Base-by-base conservation (phyloP, 2,797 vertebrate species). In the Halcyon badia region DNA sequence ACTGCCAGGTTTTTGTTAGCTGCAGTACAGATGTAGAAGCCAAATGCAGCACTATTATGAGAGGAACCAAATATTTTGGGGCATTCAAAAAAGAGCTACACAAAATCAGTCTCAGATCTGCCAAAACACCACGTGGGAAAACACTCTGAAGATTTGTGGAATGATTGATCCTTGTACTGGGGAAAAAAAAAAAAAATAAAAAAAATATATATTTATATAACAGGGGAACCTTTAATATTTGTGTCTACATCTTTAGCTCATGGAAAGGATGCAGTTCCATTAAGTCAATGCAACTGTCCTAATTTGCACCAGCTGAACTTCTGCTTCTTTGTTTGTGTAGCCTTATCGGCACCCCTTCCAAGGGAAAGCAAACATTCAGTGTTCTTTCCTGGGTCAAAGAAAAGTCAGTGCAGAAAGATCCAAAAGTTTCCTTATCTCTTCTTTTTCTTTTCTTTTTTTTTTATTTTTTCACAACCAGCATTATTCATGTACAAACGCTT, bases 311-410 rank as follows among this genome's bases (percentile, higher is more conserved):
- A 96, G 97, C 95, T 97, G 95, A 97, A 56, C 60, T 94, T 94
- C 71, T 94, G 68, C 91, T 91, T 66, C 95, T 97, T 95, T 97
- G 90, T 97, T 97, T 97, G 83, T 71, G 41, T 95, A 97, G 95
- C 96, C 96, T 94, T 94, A 84, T 85, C 68, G 44, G 95, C 93
- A 97, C 93, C 94, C 90, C 68, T 94, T 97, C 73, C 83, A 90
- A 97, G 80, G 52, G 93, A 97, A 97, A 97, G 91, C 95, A 97
- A 97, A 97, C 96, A 97, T 87, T 96, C 91, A 80, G 84, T 92
- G 91, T 94, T 94, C 96, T 94, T 95, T 81, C 68, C 65, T 93
- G 81, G 95, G 96, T 97, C 95, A 97, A 90, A 93, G 77, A 90
- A 94, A 97, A 97, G 97, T 96, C 94, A 96, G 26, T 57, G 65